A percentile compares a stretch with the other conserved stretches of the same genome.
Conservation (phyloP, 1,140 invertebrate genomes). For the Drosophila parabipectinata region DNA sequence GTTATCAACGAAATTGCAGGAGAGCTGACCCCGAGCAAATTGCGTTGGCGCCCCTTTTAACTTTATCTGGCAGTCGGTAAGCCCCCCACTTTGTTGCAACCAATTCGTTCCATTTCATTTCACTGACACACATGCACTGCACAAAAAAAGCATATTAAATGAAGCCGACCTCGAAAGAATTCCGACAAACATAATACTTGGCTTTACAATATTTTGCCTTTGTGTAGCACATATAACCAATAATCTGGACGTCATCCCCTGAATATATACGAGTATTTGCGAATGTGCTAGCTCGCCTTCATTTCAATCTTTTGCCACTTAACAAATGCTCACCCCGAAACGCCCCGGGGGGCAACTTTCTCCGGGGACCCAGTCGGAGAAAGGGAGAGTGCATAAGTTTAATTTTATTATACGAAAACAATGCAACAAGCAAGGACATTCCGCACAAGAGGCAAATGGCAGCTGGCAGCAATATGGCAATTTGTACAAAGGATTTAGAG, state of each 20-base stretch:
- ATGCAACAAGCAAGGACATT: slow-evolving; percentile 66
- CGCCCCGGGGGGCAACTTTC: slow-evolving; percentile 17
- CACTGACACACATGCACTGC: slow-evolving; percentile 53
- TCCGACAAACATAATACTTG: slow-evolving; percentile 4
- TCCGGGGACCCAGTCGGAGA: slow-evolving; percentile 4
- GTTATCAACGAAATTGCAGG: slow-evolving; percentile 77
- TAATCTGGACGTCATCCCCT: slow-evolving; percentile 65
- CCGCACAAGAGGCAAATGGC: slow-evolving; percentile 18
- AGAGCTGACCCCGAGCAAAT: slow-evolving; percentile 76
- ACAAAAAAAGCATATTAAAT: not conserved
- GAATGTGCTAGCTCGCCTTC: slow-evolving; percentile 52
- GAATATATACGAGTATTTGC: slow-evolving; percentile 31
- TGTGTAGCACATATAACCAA: slow-evolving; percentile 43
- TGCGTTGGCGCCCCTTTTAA: slow-evolving; percentile 69
- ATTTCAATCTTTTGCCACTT: slow-evolving; percentile 81
- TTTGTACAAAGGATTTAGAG: slow-evolving; percentile 77
- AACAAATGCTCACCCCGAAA: slow-evolving; percentile 70
- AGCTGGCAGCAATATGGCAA: slow-evolving; percentile 58
- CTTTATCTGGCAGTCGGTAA: slow-evolving; percentile 71
- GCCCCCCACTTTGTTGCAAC: slow-evolving; percentile 53
- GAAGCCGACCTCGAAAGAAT: not conserved
- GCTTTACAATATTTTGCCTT: not conserved
- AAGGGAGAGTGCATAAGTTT: slow-evolving; percentile 69
- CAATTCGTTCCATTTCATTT: slow-evolving; percentile 79
- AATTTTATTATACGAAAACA: slow-evolving; percentile 82